Percentiles rank a stretch among this genome's conserved stretches.
Evolutionary conservation across 2,797 vertebrate species (phyloP).

Genomic region (Chiloscyllium punctatum): DNA sequence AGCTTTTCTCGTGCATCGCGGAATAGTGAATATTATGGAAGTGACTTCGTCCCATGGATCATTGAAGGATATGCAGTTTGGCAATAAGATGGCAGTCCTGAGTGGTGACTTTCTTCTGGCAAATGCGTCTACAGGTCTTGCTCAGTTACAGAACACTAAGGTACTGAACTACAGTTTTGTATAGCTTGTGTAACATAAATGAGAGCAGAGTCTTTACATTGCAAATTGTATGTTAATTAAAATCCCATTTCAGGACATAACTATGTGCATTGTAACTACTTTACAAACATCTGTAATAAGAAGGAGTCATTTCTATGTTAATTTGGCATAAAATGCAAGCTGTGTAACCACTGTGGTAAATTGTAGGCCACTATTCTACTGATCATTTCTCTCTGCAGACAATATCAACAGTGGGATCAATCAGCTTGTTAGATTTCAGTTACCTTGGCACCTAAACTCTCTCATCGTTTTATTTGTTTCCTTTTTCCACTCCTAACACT

Average conservation of each 20-base stretch:
- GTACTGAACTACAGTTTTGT: conserved; percentile 56
- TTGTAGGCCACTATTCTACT: not conserved
- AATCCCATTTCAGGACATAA: not conserved
- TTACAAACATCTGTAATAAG: not conserved
- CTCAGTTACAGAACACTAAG: conserved; percentile 89
- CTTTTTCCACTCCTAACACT: not conserved
- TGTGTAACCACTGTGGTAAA: not conserved
- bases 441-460: not conserved
- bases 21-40: conserved; percentile 85
- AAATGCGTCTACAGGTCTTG: conserved; percentile 85
- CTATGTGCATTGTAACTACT: too few species aligned
- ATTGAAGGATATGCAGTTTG: conserved; percentile 93
- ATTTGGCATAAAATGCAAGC: not conserved
- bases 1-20: conserved; percentile 91
- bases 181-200: not conserved
- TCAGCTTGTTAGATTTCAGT: not conserved
- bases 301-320: not conserved
- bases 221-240: not conserved
- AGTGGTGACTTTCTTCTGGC: conserved; percentile 95
- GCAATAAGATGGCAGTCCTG: conserved; percentile 95
- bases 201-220: not conserved
- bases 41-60: conserved; percentile 79
- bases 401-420: not conserved
- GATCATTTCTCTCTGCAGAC: not conserved
- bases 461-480: not conserved